These are phyloP conservation scores for Serrognathus titanus DNA, from an alignment of 2,888 invertebrate genomes.

Conservation along the genomic window DNA sequence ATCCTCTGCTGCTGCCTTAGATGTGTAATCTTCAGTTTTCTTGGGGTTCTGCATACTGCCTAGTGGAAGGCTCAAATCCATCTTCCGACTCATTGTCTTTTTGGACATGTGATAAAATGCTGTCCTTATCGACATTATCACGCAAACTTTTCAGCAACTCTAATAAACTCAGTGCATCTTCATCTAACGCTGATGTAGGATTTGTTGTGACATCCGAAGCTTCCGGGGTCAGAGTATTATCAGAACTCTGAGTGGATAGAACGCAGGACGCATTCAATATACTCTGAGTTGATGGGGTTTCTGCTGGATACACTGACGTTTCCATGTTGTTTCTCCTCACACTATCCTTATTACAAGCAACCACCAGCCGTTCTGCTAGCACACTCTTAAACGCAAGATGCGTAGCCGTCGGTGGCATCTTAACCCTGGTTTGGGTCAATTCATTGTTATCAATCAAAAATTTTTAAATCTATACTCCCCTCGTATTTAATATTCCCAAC, in stretches of 20 bases:
- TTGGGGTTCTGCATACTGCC: constrained; percentile 13
- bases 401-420: constrained; percentile 57
- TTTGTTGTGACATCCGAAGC: constrained; percentile 42
- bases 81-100: constrained; percentile 33
- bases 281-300: constrained; percentile 52
- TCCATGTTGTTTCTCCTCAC: constrained; percentile 26
- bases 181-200: constrained; percentile 55
- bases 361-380: constrained; percentile 43
- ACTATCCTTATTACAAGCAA: constrained; percentile 32
- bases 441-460: too few species aligned
- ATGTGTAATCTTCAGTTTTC: constrained; percentile 4
- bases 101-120: constrained; percentile 56
- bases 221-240: constrained; percentile 32
- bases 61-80: constrained; percentile 38
- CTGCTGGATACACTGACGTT: constrained; percentile 57
- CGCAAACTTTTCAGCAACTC: constrained; percentile 35
- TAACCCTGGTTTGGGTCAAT: constrained; percentile 63
- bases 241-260: constrained; percentile 12
- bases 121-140: constrained; percentile 64
- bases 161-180: constrained; percentile 34
- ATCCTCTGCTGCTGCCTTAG: constrained; percentile 10
- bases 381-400: constrained; percentile 56
- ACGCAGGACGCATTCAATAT: constrained; percentile 5
- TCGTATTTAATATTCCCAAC: too few species aligned
- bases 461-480: too few species aligned